Evolutionary conservation across 2,888 invertebrate genomes (phyloP).

Genomic region (Callyntrura sp.): DNA sequence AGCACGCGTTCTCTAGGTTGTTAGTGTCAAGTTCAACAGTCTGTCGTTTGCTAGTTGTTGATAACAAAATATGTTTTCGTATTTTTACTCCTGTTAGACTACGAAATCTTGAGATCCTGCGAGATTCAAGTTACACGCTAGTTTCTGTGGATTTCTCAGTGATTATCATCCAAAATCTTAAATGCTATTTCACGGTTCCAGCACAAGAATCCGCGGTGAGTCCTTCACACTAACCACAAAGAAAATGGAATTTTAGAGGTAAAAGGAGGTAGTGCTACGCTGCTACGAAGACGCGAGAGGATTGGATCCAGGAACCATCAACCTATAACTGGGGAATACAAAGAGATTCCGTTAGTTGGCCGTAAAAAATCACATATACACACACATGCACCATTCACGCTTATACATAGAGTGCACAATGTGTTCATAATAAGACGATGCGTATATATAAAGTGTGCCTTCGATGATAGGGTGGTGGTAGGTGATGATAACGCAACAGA

Average conservation of each 20-base stretch:
- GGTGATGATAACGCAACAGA: conserved; percentile 44
- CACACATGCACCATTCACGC: neutral
- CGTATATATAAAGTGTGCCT: neutral
- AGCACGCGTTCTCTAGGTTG: neutral
- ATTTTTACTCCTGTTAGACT: too few species aligned
- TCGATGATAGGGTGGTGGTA: neutral
- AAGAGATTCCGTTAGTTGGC: conserved; percentile 31
- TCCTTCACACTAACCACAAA: neutral
- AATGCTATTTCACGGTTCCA: conserved; percentile 29
- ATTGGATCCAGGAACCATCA: conserved; percentile 46
- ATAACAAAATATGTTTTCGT: neutral
- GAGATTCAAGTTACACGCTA: conserved; percentile 1
- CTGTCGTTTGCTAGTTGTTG: neutral
- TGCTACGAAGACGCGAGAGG: neutral
- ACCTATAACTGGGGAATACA: conserved; percentile 49
- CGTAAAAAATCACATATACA: conserved; percentile 2
- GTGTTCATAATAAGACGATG: conserved; percentile 8
- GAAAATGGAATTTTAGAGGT: conserved; percentile 13
- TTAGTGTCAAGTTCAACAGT: neutral
- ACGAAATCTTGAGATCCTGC: conserved; percentile 42
- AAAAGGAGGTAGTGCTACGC: neutral
- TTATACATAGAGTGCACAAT: neutral
- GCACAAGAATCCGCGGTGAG: conserved; percentile 48
- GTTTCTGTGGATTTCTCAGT: conserved; percentile 21
- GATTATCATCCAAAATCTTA: too few species aligned